These are phyloP conservation scores for Phaenicophaeus curvirostris DNA, from an alignment of 2,797 vertebrate species.

Conservation along the genomic window DNA sequence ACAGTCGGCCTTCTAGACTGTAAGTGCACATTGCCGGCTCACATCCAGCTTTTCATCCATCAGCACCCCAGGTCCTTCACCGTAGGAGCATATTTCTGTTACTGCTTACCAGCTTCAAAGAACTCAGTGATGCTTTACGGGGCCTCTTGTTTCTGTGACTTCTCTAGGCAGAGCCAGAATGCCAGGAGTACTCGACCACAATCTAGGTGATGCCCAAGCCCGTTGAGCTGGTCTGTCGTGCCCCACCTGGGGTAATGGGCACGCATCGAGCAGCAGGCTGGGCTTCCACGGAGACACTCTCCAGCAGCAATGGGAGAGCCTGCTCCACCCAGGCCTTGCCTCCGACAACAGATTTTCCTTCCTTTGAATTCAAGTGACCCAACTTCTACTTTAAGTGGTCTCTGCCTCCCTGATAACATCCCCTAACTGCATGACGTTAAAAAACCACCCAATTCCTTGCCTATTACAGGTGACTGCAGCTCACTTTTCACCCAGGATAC, in stretches of 20 bases:
- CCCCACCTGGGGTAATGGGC: accelerated
- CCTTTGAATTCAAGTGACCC: accelerated
- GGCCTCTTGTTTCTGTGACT: background rate
- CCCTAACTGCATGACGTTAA: accelerated
- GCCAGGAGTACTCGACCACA: accelerated
- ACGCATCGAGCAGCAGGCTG: accelerated
- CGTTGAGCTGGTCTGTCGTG: accelerated
- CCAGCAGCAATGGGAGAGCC: accelerated
- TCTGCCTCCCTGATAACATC: background rate
- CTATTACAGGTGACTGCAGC: accelerated
- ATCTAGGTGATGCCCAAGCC: accelerated
- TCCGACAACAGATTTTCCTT: accelerated
- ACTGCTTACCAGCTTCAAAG: background rate
- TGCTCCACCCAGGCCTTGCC: background rate
- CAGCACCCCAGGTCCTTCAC: too few relatives aligned
- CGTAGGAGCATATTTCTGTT: background rate
- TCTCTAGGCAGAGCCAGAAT: background rate
- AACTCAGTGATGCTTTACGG: background rate
- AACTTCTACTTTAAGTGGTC: accelerated
- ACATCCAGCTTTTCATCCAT: too few relatives aligned
- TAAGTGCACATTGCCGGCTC: too few relatives aligned
- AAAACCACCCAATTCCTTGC: accelerated
- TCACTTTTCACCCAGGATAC: accelerated
- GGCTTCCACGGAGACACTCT: accelerated
- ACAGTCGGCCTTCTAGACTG: too few relatives aligned